Percentiles rank a stretch among this genome's conserved stretches.
Conservation (phyloP, 2,113 vertebrate genomes). For the Panthera uncia region DNA sequence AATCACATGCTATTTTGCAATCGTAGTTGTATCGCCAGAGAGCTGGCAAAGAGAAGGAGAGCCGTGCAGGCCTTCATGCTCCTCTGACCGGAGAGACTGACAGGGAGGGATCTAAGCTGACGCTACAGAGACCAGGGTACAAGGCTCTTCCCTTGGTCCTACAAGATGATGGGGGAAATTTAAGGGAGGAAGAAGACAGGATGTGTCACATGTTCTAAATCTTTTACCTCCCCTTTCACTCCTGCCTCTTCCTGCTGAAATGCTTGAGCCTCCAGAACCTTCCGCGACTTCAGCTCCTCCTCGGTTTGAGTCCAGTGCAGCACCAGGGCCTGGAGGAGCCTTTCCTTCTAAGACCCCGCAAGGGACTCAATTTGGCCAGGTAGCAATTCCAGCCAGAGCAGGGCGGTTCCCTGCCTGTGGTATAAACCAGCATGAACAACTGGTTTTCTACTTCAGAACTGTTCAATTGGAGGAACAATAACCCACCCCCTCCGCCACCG, state of each 20-base stretch:
- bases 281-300: not conserved
- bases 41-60: not conserved
- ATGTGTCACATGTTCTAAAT: not conserved
- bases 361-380: not conserved
- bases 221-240: not conserved
- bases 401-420: no score
- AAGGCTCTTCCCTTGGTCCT: not conserved
- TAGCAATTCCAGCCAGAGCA: not conserved
- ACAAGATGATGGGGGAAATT: not conserved
- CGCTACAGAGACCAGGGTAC: not conserved
- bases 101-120: not conserved
- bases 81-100: not conserved
- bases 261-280: not conserved
- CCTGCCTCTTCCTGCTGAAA: not conserved
- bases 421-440: not conserved
- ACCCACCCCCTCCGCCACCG: not conserved
- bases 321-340: not conserved
- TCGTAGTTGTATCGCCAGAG: not conserved
- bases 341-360: not conserved
- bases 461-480: not conserved
- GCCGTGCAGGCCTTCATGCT: not conserved
- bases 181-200: not conserved
- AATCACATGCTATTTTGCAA: not conserved
- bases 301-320: not conserved
- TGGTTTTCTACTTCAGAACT: not conserved